These are phyloP conservation scores for Phalacrocorax pelagicus DNA, from an alignment of 2,113 vertebrate genomes.

Conservation along the genomic window DNA sequence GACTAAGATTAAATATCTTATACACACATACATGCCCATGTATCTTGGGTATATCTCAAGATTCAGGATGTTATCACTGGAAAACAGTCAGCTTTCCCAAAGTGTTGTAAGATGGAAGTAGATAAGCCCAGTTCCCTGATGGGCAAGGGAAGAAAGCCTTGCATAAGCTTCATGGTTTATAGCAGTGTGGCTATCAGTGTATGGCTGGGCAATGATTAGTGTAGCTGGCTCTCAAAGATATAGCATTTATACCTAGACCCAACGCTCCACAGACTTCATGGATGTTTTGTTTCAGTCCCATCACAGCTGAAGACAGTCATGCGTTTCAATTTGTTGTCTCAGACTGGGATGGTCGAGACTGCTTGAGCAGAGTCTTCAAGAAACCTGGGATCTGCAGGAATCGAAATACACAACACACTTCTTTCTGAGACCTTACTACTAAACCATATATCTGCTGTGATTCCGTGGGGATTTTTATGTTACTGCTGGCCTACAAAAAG, in stretches of 20 bases:
- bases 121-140: not conserved
- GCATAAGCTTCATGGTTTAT: not conserved
- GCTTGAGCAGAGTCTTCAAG: not conserved
- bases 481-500: not conserved
- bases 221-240: not conserved
- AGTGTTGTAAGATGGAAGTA: not conserved
- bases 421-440: not conserved
- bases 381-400: not conserved
- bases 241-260: not conserved
- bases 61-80: not conserved
- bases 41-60: not conserved
- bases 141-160: not conserved
- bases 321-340: not conserved
- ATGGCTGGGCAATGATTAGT: not conserved
- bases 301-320: not conserved
- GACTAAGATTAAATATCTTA: constrained; percentile 1
- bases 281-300: not conserved
- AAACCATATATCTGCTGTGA: not conserved
- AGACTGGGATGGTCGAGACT: not conserved
- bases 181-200: not conserved
- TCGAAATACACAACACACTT: not conserved
- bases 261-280: not conserved
- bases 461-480: not conserved
- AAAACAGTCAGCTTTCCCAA: not conserved
- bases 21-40: not conserved